A percentile compares a stretch with the other conserved stretches of the same genome.
These are phyloP conservation scores for Tolmerus cingulatus DNA, from an alignment of 2,888 invertebrate species.

Conservation along the genomic window DNA sequence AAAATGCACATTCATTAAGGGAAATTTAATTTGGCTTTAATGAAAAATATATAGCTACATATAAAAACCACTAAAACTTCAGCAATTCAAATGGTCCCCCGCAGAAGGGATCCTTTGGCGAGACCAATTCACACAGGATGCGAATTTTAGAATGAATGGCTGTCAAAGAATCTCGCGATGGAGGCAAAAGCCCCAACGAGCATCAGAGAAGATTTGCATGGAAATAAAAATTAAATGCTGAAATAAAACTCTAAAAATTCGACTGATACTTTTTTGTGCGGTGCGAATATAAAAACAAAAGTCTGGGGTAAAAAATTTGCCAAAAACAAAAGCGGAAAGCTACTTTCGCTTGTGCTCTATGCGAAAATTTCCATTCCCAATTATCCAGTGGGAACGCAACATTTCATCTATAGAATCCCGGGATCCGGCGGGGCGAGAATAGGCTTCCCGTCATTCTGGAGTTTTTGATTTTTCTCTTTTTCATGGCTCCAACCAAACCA, in stretches of 20 bases:
- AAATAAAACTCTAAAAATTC: neutral
- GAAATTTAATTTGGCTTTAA: neutral
- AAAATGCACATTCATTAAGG: neutral
- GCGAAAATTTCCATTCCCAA: neutral
- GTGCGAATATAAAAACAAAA: neutral
- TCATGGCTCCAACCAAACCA: neutral
- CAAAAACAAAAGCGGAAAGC: neutral
- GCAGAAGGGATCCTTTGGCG: neutral
- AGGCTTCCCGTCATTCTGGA: neutral
- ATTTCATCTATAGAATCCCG: neutral
- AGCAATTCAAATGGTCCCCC: neutral
- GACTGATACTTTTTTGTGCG: neutral
- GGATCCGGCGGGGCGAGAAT: neutral
- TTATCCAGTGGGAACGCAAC: neutral
- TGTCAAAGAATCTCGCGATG: neutral
- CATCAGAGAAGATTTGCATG: neutral
- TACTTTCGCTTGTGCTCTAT: neutral
- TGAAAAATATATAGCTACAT: neutral
- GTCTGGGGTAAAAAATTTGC: neutral
- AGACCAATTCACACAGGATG: neutral
- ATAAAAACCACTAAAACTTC: neutral
- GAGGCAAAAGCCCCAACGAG: neutral
- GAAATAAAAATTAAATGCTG: neutral
- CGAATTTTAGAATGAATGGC: neutral
- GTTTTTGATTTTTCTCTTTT: neutral